Conservation (phyloP, 1,140 invertebrate species). For the Leptopilina clavipes region DNA sequence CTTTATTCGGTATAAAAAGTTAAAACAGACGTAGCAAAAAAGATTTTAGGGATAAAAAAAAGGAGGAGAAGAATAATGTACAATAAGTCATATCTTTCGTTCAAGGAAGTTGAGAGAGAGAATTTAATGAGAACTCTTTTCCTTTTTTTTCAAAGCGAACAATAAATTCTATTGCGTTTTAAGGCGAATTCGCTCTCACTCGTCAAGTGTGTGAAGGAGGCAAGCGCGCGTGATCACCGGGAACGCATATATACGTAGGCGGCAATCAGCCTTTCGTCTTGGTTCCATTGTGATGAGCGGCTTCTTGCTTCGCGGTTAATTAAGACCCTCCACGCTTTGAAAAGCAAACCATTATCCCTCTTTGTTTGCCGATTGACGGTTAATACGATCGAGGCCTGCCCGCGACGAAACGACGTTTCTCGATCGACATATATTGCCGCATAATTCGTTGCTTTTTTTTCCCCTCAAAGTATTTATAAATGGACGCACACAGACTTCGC, state of each 20-base stretch:
- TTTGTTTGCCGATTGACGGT: slow-evolving; percentile 44
- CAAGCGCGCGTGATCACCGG: background rate
- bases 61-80: background rate
- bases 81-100: background rate
- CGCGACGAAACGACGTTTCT: slow-evolving; percentile 29
- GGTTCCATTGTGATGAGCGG: slow-evolving; percentile 43
- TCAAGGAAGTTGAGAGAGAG: too few species aligned
- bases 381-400: slow-evolving; percentile 40
- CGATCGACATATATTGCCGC: slow-evolving; percentile 2
- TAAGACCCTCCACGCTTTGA: slow-evolving; percentile 47
- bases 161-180: background rate
- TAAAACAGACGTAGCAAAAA: too few species aligned
- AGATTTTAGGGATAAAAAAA: background rate
- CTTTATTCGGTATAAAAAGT: too few species aligned
- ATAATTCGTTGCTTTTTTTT: background rate
- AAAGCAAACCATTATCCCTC: slow-evolving; percentile 36
- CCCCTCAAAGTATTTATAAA: too few species aligned
- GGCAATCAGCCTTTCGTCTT: slow-evolving; percentile 43
- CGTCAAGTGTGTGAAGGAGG: slow-evolving; percentile 4
- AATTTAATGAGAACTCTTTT: too few species aligned
- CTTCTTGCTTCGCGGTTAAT: slow-evolving; percentile 52
- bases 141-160: too few species aligned
- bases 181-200: background rate
- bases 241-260: slow-evolving; percentile 35
- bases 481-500: too few species aligned